Evolutionary conservation across 2,888 invertebrate species (phyloP), one percentile per base, ranked within the genome.

Genomic region (Crepidodera aurea): DNA sequence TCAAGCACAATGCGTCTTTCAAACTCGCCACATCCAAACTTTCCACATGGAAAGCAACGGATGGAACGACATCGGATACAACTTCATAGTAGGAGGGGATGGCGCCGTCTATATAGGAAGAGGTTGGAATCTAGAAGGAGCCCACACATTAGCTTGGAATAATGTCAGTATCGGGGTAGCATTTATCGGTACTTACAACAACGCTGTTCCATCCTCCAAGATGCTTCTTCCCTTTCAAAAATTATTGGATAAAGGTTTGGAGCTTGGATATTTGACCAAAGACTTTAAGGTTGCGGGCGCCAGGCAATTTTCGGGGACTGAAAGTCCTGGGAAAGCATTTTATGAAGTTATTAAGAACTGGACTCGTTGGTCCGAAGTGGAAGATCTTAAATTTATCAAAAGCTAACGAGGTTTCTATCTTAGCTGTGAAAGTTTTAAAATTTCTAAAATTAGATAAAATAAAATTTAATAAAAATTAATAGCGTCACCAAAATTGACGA

Each of bases 71-170:
- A 91, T 92, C 19, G 88, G 83, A 0, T 92, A 90, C 77, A 93
- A 91, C 75, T 94, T 92, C 70, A 79, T 93, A 1, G 85, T 93
- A 18, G 93, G 91, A 0, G 92, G 91, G 6, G 92, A 92, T 74
- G 92, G 92, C 0, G 88, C 87, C 0, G 92, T 87, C 0, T 92
- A 91, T 75, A 85, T 84, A 68, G 92, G 90, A 13, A 48, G 65
- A 12, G 59, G 62, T 5, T 65, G 65, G 65, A 51, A 55, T 8
- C 50, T 37, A 50, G 62, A 59, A 46, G 65, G 65, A 0, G 89
- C 92, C 0, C 92, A 92, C 72, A 85, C 91, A 0, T 83, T 84
- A 37, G 84, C 87, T 42, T 90, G 86, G 75, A 91, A 92, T 75
- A 78, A 77, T 8, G 83, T 80, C 50, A 90, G 90, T 73, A 85